A percentile compares a stretch with the other conserved stretches of the same genome.
Conservation (phyloP, 1,140 invertebrate genomes). For the Aplysia californica region DNA sequence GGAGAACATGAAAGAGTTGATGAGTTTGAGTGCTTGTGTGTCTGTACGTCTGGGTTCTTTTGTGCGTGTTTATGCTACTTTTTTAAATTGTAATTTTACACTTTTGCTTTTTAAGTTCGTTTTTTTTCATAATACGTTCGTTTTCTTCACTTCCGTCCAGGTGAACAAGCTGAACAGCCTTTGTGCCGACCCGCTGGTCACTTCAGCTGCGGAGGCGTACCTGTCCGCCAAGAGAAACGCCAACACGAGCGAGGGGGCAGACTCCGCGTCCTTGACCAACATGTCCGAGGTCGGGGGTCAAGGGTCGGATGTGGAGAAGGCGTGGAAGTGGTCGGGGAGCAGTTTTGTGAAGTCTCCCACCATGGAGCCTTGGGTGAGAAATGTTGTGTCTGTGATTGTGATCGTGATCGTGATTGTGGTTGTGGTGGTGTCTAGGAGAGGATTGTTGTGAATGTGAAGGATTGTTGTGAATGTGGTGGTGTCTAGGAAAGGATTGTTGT, state of each 20-base stretch:
- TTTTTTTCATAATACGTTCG: no score
- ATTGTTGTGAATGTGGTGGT: no score
- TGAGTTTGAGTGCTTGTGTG: no score
- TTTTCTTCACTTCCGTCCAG: no score
- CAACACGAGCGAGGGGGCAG: slow-evolving; percentile 29
- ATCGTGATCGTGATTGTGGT: no score
- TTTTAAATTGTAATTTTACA: no score
- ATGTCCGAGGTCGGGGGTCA: neutral
- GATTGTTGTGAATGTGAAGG: no score
- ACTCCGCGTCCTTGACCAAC: slow-evolving; percentile 25
- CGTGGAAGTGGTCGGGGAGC: slow-evolving; percentile 60
- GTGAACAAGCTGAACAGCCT: slow-evolving; percentile 73
- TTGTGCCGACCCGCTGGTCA: slow-evolving; percentile 52
- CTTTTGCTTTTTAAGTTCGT: no score
- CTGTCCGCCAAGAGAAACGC: slow-evolving; percentile 34
- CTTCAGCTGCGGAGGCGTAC: slow-evolving; percentile 42
- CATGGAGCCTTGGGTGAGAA: slow-evolving; percentile 78
- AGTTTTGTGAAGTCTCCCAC: slow-evolving; percentile 61
- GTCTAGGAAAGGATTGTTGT: no score
- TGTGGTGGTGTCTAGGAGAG: no score
- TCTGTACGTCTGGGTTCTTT: slow-evolving; percentile 2
- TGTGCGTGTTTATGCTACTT: neutral
- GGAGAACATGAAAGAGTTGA: no score
- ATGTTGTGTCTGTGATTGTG: no score
- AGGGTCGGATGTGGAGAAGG: slow-evolving; percentile 18